Evolutionary conservation across 2,797 vertebrate genomes (phyloP), one percentile per base, ranked within the genome.

Genomic region (Bufotes viridis): DNA sequence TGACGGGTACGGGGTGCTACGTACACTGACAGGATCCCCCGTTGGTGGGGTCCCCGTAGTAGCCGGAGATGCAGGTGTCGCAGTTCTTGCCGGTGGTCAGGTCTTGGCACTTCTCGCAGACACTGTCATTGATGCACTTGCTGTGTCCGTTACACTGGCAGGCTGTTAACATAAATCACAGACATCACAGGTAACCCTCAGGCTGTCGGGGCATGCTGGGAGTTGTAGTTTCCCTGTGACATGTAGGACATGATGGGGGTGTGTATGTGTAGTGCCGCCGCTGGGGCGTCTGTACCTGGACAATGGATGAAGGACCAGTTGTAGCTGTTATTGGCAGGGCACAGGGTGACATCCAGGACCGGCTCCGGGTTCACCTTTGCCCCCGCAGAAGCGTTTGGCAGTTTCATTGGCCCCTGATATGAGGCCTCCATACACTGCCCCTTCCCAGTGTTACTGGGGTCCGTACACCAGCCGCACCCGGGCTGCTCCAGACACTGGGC

Each of bases 111-210:
- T 96, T 96, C 93, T 99, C 98, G 65, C 98, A 99, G 86, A 97
- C 90, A 80, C 98, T 99, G 92, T 98, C 95, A 22, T 99, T 99
- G 67, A 99, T 81, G 74, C 98, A 99, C 88, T 96, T 96, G 91
- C 98, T 99, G 95, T 99, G 98, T 22, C 98, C 98, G 0, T 99
- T 99, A 82, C 98, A 99, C 92, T 99, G 98, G 92, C 98, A 99
- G 3, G 96, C 98, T 99, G 95, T 12, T 89, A 90, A 17, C 22
- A 79, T 3, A 75, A 75, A 55, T 5, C 13, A 26, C 65, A 69
- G 2, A 20, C 2, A 26, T 5, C 1, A n/a, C n/a, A 5, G n/a
- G 63, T 11, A 10, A 60, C 1, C 11, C 22, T 12, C 55, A 57
- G 14, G 55, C 55, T 2, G 10, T 55, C 53, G 6, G 15, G 58